A percentile compares a stretch with the other conserved stretches of the same genome.
Conservation (phyloP, 2,113 vertebrate genomes). For the Abramis brama region DNA sequence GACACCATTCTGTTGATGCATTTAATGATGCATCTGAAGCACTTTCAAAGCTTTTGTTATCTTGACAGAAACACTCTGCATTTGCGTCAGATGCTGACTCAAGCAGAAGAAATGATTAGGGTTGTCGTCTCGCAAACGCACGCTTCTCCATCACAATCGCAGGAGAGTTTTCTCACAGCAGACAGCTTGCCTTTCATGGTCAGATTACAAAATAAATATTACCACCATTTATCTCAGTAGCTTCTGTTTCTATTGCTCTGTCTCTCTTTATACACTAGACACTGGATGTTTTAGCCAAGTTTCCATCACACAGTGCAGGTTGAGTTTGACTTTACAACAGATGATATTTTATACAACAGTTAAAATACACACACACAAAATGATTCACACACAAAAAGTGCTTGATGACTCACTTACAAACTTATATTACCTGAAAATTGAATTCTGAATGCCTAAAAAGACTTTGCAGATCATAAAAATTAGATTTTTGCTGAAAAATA, state of each 20-base stretch:
- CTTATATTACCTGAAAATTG: neutral
- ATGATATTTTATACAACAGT: neutral
- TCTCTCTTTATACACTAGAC: conserved; percentile 40
- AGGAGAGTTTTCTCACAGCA: conserved; percentile 28
- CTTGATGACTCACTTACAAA: neutral
- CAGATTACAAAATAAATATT: conserved; percentile 52
- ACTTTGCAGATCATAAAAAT: no score
- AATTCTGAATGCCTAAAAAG: neutral
- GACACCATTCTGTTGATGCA: neutral
- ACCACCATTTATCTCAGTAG: conserved; percentile 37
- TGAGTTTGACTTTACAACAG: conserved; percentile 9
- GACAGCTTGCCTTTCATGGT: conserved; percentile 47
- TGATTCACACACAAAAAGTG: neutral
- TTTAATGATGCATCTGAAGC: neutral
- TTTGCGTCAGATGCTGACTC: conserved; percentile 15
- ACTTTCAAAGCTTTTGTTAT: conserved; percentile 17
- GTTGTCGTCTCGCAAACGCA: conserved; percentile 20
- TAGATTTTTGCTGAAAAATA: no score
- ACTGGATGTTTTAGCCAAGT: conserved; percentile 23
- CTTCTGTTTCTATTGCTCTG: conserved; percentile 29
- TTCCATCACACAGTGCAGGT: conserved; percentile 20
- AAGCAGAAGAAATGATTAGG: conserved; percentile 17
- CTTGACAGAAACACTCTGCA: conserved; percentile 24
- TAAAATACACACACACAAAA: neutral
- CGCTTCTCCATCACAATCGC: conserved; percentile 4